Percentiles rank a stretch among this genome's conserved stretches.
Evolutionary conservation across 2,113 vertebrate species (phyloP).

Genomic region (Clarias macrocephalus): DNA sequence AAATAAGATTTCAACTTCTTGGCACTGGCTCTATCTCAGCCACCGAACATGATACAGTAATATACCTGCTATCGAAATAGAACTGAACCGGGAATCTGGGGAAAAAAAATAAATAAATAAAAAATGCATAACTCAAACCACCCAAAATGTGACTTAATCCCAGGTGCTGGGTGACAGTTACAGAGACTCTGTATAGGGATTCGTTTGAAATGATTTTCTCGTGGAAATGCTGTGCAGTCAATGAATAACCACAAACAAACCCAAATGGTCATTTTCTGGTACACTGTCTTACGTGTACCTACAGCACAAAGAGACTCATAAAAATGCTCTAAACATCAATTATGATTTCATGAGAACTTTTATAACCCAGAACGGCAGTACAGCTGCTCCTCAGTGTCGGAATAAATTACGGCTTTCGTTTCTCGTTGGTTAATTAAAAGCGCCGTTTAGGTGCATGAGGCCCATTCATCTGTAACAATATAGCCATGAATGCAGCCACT

Average conservation of each 20-base stretch:
- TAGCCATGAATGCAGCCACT: neutral
- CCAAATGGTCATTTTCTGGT: neutral
- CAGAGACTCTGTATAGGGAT: no score
- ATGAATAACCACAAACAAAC: neutral
- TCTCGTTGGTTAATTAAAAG: slow-evolving; percentile 4
- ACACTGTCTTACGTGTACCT: neutral
- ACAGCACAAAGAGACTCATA: neutral
- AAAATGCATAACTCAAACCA: no score
- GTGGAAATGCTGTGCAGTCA: neutral
- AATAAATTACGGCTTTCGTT: slow-evolving; percentile 16
- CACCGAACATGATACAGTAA: no score
- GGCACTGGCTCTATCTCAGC: no score
- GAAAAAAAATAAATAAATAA: no score
- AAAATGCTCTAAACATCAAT: neutral
- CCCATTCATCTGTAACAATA: neutral
- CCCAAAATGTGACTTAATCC: no score
- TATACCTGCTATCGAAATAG: no score
- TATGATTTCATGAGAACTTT: neutral
- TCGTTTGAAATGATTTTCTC: neutral
- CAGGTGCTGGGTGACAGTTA: no score
- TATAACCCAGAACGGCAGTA: neutral
- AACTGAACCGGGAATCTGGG: no score
- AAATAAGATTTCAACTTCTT: no score
- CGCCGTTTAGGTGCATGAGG: neutral
- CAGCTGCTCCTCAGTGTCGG: neutral